Conservation (phyloP, 2,888 invertebrate species). For the Tetropium fuscum region DNA sequence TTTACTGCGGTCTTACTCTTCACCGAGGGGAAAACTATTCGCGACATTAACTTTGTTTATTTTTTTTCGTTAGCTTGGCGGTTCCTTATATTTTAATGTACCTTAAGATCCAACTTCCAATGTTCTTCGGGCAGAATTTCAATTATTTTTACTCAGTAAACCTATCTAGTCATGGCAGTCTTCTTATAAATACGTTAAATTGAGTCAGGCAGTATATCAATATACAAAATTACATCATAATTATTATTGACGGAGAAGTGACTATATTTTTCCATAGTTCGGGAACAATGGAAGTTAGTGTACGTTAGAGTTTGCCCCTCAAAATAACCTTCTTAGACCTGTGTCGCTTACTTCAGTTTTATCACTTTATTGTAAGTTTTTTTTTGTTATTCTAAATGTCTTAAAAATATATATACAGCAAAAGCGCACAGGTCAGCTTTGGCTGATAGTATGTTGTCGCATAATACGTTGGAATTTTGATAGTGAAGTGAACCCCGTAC, state of each 20-base stretch:
- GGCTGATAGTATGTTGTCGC: slow-evolving; percentile 42
- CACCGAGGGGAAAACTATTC: slow-evolving; percentile 48
- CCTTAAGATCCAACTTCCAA: too few species aligned
- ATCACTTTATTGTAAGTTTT: neutral
- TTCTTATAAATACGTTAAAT: too few species aligned
- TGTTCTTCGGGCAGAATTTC: too few species aligned
- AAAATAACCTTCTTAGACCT: slow-evolving; percentile 35
- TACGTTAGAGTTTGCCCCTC: slow-evolving; percentile 29
- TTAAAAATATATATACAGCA: neutral
- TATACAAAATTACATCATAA: too few species aligned
- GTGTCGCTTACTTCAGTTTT: slow-evolving; percentile 26
- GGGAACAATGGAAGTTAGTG: slow-evolving; percentile 11
- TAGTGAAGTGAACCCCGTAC: slow-evolving; percentile 12
- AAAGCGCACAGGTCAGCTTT: slow-evolving; percentile 49
- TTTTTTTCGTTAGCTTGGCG: too few species aligned
- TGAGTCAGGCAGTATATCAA: too few species aligned
- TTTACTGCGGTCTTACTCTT: slow-evolving; percentile 54
- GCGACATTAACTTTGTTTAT: slow-evolving; percentile 14
- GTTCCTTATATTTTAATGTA: too few species aligned
- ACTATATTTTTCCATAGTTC: neutral
- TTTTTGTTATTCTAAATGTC: neutral
- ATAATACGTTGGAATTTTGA: slow-evolving; percentile 5
- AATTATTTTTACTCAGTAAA: too few species aligned
- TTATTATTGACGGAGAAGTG: too few species aligned
- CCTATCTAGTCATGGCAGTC: too few species aligned